Evolutionary conservation across 2,113 vertebrate genomes (phyloP).

Genomic region (Ciconia maguari): DNA sequence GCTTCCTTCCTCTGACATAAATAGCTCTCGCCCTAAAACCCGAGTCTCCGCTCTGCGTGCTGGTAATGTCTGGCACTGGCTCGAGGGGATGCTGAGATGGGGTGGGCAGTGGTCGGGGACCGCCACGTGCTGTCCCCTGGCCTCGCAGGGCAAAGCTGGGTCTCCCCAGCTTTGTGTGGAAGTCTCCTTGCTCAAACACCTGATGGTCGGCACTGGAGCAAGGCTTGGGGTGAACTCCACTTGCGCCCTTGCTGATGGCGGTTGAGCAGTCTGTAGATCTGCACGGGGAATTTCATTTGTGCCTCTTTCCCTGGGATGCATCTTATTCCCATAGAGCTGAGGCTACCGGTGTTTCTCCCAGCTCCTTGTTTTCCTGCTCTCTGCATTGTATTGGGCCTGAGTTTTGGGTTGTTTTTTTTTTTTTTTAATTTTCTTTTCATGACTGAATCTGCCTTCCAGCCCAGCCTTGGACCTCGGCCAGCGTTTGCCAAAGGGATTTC

Average conservation of each 20-base stretch:
- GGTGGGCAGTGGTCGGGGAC: neutral
- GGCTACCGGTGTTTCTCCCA: neutral
- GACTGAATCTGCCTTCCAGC: neutral
- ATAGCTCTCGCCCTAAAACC: neutral
- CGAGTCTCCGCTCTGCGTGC: rapidly evolving
- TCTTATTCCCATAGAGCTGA: rapidly evolving
- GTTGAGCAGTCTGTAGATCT: rapidly evolving
- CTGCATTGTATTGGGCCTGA: too few relatives aligned
- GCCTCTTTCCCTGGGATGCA: neutral
- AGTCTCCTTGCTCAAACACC: neutral
- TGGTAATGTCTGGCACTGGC: neutral
- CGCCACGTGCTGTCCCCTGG: neutral
- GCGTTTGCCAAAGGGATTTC: neutral
- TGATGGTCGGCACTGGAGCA: neutral
- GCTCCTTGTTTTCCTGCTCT: neutral
- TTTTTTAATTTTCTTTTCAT: neutral
- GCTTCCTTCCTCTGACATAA: conserved; percentile 15
- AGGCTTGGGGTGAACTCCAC: neutral
- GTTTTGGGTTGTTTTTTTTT: too few relatives aligned
- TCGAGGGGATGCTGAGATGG: neutral
- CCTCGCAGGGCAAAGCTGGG: too few relatives aligned
- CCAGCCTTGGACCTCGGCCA: neutral
- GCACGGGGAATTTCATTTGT: rapidly evolving
- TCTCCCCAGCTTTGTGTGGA: neutral
- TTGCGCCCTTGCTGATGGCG: rapidly evolving